phyloP scores from a whole-genome alignment of 2,797 vertebrate genomes.

The Darevskia mixta region DNA sequence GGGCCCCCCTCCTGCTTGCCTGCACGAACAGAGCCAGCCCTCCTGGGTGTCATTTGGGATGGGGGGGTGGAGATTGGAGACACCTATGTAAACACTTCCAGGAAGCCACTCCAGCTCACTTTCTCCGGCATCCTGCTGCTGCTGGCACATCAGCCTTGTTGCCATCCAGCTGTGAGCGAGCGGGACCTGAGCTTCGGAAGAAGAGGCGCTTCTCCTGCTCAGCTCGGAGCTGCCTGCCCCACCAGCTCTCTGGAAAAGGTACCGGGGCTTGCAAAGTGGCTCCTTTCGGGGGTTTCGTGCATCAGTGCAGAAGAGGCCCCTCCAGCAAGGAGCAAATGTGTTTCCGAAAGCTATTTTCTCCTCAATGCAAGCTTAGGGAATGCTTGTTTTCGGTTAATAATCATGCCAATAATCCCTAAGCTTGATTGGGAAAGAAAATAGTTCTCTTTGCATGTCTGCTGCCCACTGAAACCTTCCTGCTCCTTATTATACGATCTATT shows the following conservation, averaged over 20 bases:
- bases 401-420: background rate
- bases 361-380: background rate
- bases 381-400: background rate
- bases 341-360: background rate
- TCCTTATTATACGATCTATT: background rate
- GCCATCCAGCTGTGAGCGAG: background rate
- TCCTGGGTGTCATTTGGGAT: background rate
- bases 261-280: background rate
- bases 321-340: background rate
- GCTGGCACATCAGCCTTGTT: background rate
- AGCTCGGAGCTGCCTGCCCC: background rate
- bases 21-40: background rate
- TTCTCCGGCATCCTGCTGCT: background rate
- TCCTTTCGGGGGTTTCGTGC: fast-evolving
- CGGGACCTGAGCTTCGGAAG: background rate
- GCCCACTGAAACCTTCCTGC: no score
- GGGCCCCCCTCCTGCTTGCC: background rate
- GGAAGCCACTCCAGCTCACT: slow-evolving; percentile 41
- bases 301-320: no score
- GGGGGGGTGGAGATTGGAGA: background rate
- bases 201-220: background rate
- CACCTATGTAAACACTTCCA: slow-evolving; percentile 60
- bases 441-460: background rate
- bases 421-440: background rate
- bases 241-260: slow-evolving; percentile 43